These are phyloP conservation scores for Gandaritis pyraliata DNA, from an alignment of 2,888 invertebrate genomes.

Conservation along the genomic window DNA sequence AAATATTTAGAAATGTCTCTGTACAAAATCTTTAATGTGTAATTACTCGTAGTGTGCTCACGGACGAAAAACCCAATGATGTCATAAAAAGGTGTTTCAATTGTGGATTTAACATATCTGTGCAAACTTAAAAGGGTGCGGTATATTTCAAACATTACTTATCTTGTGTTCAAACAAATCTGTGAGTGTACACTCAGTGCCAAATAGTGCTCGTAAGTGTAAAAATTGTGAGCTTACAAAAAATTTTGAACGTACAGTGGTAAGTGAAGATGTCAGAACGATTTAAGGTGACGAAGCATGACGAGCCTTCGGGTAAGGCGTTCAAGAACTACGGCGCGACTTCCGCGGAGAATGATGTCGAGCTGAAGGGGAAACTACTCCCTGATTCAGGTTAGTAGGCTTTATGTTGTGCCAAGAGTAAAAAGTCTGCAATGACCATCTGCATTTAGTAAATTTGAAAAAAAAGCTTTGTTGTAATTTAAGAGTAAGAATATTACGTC, in stretches of 20 bases:
- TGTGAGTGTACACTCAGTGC: constrained; percentile 12
- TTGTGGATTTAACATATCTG: neutral
- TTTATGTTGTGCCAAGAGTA: no score
- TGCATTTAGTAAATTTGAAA: no score
- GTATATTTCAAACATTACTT: neutral
- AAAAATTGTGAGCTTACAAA: neutral
- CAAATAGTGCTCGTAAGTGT: neutral
- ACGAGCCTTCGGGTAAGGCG: constrained; percentile 80
- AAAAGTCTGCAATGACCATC: no score
- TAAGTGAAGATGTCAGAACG: constrained; percentile 83
- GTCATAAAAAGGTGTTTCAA: neutral
- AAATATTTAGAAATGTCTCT: neutral
- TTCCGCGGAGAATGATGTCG: constrained; percentile 75
- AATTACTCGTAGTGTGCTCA: constrained; percentile 5
- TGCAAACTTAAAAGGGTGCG: neutral
- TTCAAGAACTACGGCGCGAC: constrained; percentile 86
- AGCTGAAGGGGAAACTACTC: constrained; percentile 75
- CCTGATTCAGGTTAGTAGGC: constrained; percentile 71
- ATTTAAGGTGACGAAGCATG: constrained; percentile 85
- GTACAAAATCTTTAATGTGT: neutral
- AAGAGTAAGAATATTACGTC: no score
- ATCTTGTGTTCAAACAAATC: neutral
- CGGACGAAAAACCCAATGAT: neutral
- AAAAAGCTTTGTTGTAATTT: no score
- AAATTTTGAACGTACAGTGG: constrained; percentile 11